Evolutionary conservation across 2,888 invertebrate genomes (phyloP).

Genomic region (Limnephilus marmoratus): DNA sequence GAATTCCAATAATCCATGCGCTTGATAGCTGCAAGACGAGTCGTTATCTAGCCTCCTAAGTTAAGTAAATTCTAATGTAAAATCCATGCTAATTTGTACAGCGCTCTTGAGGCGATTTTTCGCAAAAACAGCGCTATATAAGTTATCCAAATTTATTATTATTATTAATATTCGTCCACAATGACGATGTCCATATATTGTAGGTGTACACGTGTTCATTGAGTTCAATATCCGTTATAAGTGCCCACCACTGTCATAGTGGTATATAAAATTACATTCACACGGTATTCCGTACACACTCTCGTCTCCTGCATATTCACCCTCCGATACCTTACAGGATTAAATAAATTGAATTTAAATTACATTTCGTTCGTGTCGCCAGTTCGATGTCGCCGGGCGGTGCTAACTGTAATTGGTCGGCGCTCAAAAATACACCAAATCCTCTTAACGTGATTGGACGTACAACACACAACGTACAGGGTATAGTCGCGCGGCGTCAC

Average conservation of each 20-base stretch:
- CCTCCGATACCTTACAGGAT: conserved; percentile 53
- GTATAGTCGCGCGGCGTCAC: neutral
- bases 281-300: neutral
- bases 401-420: conserved; percentile 26
- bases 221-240: neutral
- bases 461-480: neutral
- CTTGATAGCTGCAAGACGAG: too few species aligned
- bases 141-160: too few species aligned
- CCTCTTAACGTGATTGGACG: conserved; percentile 56
- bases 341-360: conserved; percentile 63
- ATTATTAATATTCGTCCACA: neutral
- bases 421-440: conserved; percentile 50
- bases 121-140: too few species aligned
- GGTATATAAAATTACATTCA: neutral
- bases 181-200: too few species aligned
- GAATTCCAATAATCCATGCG: too few species aligned
- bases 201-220: neutral
- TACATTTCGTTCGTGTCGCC: conserved; percentile 54
- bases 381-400: conserved; percentile 1
- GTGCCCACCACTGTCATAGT: neutral
- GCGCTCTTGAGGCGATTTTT: too few species aligned
- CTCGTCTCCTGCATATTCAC: neutral
- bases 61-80: too few species aligned
- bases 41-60: too few species aligned
- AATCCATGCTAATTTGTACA: too few species aligned